A percentile compares a stretch with the other conserved stretches of the same genome.
Evolutionary conservation across 2,888 invertebrate species (phyloP).

Genomic region (Pseudococcus jackbeardsleyi): DNA sequence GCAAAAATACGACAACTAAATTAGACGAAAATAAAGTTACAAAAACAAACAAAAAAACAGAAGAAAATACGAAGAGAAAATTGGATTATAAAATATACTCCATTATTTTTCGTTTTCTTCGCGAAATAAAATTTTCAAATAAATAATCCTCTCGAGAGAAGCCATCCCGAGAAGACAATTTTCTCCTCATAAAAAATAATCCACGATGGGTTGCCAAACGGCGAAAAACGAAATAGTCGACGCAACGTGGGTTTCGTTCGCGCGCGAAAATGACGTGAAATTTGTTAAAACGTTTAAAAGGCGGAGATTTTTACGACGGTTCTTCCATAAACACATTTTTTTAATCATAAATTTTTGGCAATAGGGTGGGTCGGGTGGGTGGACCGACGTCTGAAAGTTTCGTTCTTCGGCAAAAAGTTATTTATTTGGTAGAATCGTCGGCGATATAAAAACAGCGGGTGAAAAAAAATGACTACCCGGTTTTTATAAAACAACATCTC

Average conservation of each 20-base stretch:
- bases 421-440: slow-evolving; percentile 11
- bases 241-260: background rate
- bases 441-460: background rate
- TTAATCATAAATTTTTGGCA: slow-evolving; percentile 6
- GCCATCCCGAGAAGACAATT: slow-evolving; percentile 2
- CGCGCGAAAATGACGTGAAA: slow-evolving; percentile 29
- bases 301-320: slow-evolving; percentile 31
- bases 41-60: background rate
- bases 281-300: slow-evolving; percentile 39
- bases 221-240: background rate
- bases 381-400: background rate
- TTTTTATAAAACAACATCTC: background rate
- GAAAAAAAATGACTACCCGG: background rate
- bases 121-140: background rate
- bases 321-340: background rate
- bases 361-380: background rate
- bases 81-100: slow-evolving; percentile 34
- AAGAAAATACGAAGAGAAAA: background rate
- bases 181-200: slow-evolving; percentile 32
- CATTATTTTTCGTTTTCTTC: slow-evolving; percentile 30
- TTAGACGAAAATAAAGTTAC: background rate
- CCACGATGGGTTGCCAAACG: background rate
- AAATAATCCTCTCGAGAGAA: slow-evolving; percentile 19
- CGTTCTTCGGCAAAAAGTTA: background rate
- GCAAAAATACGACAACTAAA: slow-evolving; percentile 50